Base-by-base conservation (phyloP, 92 coral and sea anemone genomes). In the Isaurus tuberculatus region DNA sequence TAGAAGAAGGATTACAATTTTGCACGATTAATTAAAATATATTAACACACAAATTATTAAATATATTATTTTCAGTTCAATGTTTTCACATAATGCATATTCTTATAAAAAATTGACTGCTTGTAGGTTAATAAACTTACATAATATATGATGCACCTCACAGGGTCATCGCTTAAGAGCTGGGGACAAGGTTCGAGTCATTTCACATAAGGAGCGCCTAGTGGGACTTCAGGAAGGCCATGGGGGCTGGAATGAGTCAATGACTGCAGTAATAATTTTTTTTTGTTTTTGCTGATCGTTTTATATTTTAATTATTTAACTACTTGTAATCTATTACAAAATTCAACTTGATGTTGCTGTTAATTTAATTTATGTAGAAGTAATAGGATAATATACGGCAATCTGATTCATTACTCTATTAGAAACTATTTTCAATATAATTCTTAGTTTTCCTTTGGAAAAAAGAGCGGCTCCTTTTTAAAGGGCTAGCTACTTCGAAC, bases 161-260 rank as follows among this genome's bases (percentile, higher is more conserved):
- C 65, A 93, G 94, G 65, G 85, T 30, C 73, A 79, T 15, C 84
- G 72, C 23, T 84, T 93, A 27, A 49, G 89, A 77, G 79, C 91
- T 1, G 94, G 97, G 27, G 92, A 91, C 85, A 86, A 86, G 86
- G 92, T 93, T 2, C 74, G 92, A 57, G 91, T 93, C 19, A 40
- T 85, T 32, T 30, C 43, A 29, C 61, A 91, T 67, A 91, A 75
- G 55, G 88, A 93, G 16, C 80, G 55, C 2, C 90, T 93, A 10
- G 88, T 88, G 27, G 78, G 72, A 0, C 67, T 91, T 8, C 97
- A 93, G 73, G 90, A 93, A 49, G 97, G 97, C 14, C 94, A 93
- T 51, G 97, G 97, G 9, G 97, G 97, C 27, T 93, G 97, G 97
- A 91, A 88, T 51, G 88, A 91, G 27, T 85, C 85, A 0, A 93